These are phyloP conservation scores for Psittacula echo DNA, from an alignment of 2,797 vertebrate genomes.

Conservation along the genomic window DNA sequence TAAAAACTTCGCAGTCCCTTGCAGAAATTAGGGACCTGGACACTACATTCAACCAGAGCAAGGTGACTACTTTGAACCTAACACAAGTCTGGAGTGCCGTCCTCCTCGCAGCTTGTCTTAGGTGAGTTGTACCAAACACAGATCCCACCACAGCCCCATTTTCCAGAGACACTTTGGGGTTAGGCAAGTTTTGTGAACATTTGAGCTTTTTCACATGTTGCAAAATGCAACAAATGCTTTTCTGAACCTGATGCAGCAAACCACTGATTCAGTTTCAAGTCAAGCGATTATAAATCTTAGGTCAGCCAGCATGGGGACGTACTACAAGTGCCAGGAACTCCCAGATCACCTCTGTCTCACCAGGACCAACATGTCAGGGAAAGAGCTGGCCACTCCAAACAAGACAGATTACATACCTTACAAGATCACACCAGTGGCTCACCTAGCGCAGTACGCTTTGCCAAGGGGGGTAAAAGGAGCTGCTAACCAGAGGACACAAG, in stretches of 20 bases:
- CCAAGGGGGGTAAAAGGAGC: neutral
- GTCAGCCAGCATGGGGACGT: neutral
- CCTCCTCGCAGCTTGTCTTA: neutral
- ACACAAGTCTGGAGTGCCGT: neutral
- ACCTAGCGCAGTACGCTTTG: neutral
- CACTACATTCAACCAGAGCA: neutral
- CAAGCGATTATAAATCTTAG: neutral
- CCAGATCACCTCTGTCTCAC: neutral
- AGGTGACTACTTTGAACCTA: neutral
- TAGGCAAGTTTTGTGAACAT: neutral
- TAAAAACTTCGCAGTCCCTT: neutral
- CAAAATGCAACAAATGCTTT: neutral
- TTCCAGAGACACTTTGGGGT: neutral
- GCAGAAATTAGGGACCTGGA: neutral
- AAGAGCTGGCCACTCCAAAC: neutral
- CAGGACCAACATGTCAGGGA: accelerated
- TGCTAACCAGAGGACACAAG: neutral
- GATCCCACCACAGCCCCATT: neutral
- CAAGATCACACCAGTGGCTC: neutral
- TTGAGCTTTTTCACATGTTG: neutral
- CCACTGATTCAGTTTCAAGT: neutral
- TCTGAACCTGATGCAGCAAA: neutral
- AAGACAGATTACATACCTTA: neutral
- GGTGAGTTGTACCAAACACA: neutral
- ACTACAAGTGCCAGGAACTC: neutral